phyloP scores from a whole-genome alignment of 1,140 invertebrate genomes.

The Philotrypesis tridentata region DNA sequence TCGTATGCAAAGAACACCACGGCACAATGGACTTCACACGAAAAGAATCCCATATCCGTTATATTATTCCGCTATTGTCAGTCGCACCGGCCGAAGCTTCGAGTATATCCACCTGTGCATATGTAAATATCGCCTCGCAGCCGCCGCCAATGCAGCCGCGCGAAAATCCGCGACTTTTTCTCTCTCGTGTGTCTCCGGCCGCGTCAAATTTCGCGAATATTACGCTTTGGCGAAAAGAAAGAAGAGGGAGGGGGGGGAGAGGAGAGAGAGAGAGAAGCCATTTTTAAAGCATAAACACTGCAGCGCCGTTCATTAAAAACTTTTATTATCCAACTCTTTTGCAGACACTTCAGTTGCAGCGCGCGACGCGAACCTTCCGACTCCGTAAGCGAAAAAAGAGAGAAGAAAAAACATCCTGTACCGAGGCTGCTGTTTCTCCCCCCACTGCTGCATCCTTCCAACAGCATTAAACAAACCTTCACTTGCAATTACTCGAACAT shows the following conservation, averaged over 20 bases:
- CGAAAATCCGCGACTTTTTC: neutral
- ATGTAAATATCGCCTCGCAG: neutral
- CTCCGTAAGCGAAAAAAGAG: neutral
- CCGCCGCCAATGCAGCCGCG: neutral
- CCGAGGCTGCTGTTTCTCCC: neutral
- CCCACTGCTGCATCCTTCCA: neutral
- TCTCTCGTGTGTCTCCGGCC: neutral
- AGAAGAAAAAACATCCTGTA: neutral
- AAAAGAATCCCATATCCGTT: neutral
- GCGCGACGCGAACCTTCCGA: neutral
- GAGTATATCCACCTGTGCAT: neutral
- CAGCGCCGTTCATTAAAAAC: slow-evolving; percentile 10
- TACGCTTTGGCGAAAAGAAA: neutral
- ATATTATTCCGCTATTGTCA: slow-evolving; percentile 7
- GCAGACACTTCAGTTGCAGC: neutral
- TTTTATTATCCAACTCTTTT: neutral
- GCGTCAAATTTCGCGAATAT: neutral
- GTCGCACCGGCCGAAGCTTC: neutral
- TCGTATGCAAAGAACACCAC: neutral
- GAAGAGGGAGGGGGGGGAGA: too few relatives aligned
- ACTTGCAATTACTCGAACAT: slow-evolving; percentile 7
- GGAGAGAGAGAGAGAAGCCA: neutral
- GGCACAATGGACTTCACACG: neutral
- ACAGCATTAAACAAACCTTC: slow-evolving; percentile 19
- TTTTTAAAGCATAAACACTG: slow-evolving; percentile 9